Evolutionary conservation across 2,797 vertebrate genomes (phyloP).

Genomic region (Mycteria americana): DNA sequence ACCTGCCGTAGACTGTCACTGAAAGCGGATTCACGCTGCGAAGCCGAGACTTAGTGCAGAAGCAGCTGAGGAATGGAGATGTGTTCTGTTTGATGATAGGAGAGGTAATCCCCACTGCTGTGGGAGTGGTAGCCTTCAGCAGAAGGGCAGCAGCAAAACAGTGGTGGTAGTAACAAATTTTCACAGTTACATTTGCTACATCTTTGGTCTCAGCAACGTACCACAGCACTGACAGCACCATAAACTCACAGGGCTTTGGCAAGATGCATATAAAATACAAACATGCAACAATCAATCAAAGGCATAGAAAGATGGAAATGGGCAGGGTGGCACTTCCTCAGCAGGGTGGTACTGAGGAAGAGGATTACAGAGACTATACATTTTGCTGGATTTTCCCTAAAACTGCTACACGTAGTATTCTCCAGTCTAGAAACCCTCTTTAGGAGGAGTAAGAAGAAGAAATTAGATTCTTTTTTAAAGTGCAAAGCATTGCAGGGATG

Average conservation of each 20-base stretch:
- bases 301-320: not conserved
- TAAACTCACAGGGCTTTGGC: not conserved
- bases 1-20: not conserved
- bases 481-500: not conserved
- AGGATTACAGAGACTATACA: not conserved
- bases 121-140: not conserved
- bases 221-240: not conserved
- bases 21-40: not conserved
- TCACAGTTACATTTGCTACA: not conserved
- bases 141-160: not conserved
- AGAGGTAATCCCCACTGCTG: not conserved
- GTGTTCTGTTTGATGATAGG: not conserved
- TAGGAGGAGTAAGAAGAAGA: not conserved
- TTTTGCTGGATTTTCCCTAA: not conserved
- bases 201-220: not conserved
- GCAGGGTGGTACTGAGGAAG: not conserved
- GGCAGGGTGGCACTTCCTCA: not conserved
- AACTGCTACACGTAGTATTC: not conserved
- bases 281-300: not conserved
- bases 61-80: not conserved
- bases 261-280: not conserved
- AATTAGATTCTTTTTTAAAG: not conserved
- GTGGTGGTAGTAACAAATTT: not conserved
- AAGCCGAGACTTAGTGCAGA: not conserved
- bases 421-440: not conserved